Conservation (phyloP, 2,113 vertebrate species). For the Oryzias woworae region DNA sequence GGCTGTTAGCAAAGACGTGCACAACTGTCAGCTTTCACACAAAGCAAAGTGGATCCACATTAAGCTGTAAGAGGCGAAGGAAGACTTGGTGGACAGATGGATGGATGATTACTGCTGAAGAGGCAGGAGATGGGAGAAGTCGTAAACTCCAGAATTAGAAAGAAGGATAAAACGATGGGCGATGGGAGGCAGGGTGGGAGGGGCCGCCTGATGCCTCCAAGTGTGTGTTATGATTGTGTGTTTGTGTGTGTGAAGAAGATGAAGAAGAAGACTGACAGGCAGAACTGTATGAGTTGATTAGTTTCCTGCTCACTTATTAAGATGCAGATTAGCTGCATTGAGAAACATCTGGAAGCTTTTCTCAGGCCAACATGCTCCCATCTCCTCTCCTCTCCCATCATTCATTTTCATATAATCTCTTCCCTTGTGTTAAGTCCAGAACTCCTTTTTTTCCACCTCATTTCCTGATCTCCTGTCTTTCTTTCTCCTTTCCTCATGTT, state of each 20-base stretch:
- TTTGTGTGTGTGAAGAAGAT: slow-evolving; percentile 22
- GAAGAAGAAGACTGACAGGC: slow-evolving; percentile 59
- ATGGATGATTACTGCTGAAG: slow-evolving; percentile 51
- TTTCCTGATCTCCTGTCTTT: slow-evolving; percentile 1
- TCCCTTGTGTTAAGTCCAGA: slow-evolving; percentile 13
- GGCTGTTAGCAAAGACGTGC: not conserved
- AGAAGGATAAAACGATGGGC: slow-evolving; percentile 43
- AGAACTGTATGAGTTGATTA: slow-evolving; percentile 75
- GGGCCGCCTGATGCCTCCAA: slow-evolving; percentile 11
- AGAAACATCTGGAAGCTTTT: slow-evolving; percentile 78
- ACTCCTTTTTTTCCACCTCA: slow-evolving; percentile 2
- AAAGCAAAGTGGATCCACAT: slow-evolving; percentile 36
- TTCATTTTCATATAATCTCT: slow-evolving; percentile 33
- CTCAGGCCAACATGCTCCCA: slow-evolving; percentile 23
- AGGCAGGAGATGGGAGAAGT: slow-evolving; percentile 52
- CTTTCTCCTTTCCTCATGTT: slow-evolving; percentile 2
- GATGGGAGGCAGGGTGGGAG: slow-evolving; percentile 6
- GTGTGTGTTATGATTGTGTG: slow-evolving; percentile 18
- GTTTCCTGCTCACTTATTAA: slow-evolving; percentile 75
- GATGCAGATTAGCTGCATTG: slow-evolving; percentile 77
- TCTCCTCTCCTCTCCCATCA: slow-evolving; percentile 28
- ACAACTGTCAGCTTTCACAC: slow-evolving; percentile 7
- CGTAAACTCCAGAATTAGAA: slow-evolving; percentile 60
- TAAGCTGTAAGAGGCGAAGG: slow-evolving; percentile 33
- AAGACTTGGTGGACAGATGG: slow-evolving; percentile 58